A percentile compares a stretch with the other conserved stretches of the same genome.
Conservation (phyloP, 2,113 vertebrate species). For the Corydoras maculifer region DNA sequence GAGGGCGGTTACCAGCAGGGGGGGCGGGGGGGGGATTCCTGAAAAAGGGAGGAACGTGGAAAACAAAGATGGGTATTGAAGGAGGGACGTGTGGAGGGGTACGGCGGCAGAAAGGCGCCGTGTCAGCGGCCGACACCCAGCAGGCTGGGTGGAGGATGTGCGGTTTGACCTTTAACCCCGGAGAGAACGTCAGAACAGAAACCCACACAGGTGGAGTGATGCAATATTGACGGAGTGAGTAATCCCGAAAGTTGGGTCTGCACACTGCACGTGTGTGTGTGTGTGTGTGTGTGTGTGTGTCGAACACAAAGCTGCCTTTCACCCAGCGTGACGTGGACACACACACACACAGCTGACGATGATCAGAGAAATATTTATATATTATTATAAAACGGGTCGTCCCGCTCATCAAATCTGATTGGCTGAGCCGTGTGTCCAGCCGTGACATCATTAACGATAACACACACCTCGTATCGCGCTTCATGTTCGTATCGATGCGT, state of each 20-base stretch:
- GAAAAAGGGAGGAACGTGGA: background rate
- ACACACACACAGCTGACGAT: background rate
- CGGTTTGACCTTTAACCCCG: background rate
- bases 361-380: too few relatives aligned
- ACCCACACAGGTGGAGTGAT: slow-evolving; percentile 33
- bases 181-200: slow-evolving; percentile 30
- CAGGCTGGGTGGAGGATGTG: too few relatives aligned
- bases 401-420: too few relatives aligned
- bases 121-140: background rate
- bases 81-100: slow-evolving; percentile 2
- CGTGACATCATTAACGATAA: too few relatives aligned
- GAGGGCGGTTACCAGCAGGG: background rate
- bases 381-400: too few relatives aligned
- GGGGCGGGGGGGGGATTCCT: background rate
- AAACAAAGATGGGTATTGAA: background rate
- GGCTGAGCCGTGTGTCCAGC: too few relatives aligned
- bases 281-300: slow-evolving; percentile 24
- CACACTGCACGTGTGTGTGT: background rate
- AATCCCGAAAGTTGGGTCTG: slow-evolving; percentile 36
- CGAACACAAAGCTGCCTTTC: slow-evolving; percentile 36
- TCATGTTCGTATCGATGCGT: too few relatives aligned
- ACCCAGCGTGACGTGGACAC: slow-evolving; percentile 16
- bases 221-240: slow-evolving; percentile 43
- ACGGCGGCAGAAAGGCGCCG: slow-evolving; percentile 43
- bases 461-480: too few relatives aligned